Evolutionary conservation across 2,797 vertebrate species (phyloP).

Genomic region (Gouania willdenowi): DNA sequence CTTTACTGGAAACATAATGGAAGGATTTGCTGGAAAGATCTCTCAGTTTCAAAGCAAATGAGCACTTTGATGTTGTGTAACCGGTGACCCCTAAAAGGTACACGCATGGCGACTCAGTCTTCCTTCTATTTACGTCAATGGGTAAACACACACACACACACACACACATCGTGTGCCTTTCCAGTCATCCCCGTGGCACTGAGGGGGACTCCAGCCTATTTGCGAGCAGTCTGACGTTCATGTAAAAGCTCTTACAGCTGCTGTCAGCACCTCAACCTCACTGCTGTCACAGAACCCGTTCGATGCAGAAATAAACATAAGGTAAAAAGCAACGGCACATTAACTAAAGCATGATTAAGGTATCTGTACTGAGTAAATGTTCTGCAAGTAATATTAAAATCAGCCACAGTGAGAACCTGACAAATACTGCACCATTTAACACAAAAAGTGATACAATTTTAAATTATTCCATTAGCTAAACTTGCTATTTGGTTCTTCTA

Average conservation of each 20-base stretch:
- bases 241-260: constrained; percentile 47
- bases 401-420: no score
- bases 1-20: constrained; percentile 47
- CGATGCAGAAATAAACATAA: constrained; percentile 15
- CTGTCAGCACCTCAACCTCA: constrained; percentile 14
- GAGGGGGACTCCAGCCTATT: constrained; percentile 31
- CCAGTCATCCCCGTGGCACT: constrained; percentile 50
- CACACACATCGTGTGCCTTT: constrained; percentile 12
- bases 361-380: no score
- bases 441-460: no score
- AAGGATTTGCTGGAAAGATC: constrained; percentile 5
- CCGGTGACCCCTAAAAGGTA: constrained; percentile 17
- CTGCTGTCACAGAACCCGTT: neutral
- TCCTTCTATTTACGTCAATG: constrained; percentile 38
- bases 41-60: constrained; percentile 3
- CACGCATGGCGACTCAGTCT: constrained; percentile 19
- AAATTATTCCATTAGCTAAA: no score
- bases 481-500: no score
- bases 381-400: no score
- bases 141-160: constrained; percentile 1
- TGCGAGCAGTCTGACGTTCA: constrained; percentile 31
- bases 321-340: constrained; percentile 3
- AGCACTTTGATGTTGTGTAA: constrained; percentile 36
- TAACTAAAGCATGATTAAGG: neutral
- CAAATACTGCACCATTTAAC: no score